Base-by-base conservation (phyloP, 1,140 invertebrate genomes). In the Ips typographus region DNA sequence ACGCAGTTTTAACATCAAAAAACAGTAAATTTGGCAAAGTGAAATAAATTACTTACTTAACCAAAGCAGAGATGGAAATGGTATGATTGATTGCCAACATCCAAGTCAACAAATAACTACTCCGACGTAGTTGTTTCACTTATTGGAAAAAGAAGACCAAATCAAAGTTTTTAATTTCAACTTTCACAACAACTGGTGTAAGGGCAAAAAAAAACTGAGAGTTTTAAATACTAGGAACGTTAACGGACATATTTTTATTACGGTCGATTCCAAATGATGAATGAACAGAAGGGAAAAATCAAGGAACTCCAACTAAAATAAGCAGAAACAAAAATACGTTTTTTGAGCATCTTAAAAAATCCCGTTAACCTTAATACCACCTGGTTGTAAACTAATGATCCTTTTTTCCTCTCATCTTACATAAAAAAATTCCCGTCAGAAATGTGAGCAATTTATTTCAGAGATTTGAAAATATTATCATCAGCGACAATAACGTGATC, bases 51-150 rank as follows among this genome's bases (percentile, higher is more conserved):
- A 4, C 6, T 53, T 53, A 53, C 22, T 53, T 6, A 53, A 40
- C 7, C 40, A 41, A 58, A 6, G 41, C 5, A 58, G 39, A 58
- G 41, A 40, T 40, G 56, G 41, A 40, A 58, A 40, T 36, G 56
- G 36, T 1, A 37, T 58, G 56, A 58, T 58, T 58, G 56, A 58
- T 58, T 58, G 36, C 56, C 4, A 58, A 36, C 56, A 58, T 58
- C 56, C 37, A 58, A 58, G 56, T 58, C 56, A 58, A 40, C 56
- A 40, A 38, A 58, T 58, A 58, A 1, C 51, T 53, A 53, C 51
- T 53, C 51, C 6, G 22, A 53, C 51, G 36, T 36, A 53, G 4
- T 53, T 53, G 22, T 22, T 22, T 0, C 22, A 22, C 22, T 22
- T 22, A 22, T 22, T 22, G 22, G 22, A 22, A 22, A 22, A 22